Percentiles rank a stretch among this genome's conserved stretches.
phyloP scores from a whole-genome alignment of 2,888 invertebrate species.

The Tenthredo livida region DNA sequence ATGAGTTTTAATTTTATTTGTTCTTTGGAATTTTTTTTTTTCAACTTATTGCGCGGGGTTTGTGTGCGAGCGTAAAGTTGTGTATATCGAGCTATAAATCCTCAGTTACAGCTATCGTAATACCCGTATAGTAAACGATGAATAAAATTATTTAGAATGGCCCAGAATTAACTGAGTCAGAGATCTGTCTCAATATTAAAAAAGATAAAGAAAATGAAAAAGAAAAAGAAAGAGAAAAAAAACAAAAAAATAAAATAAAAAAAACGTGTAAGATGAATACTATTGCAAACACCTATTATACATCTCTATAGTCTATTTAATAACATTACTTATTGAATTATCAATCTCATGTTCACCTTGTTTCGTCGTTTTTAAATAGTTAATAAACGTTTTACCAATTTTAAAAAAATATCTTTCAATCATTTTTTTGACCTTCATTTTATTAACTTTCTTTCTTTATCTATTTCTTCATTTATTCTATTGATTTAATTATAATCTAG shows the following conservation, averaged over 20 bases:
- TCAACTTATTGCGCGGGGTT: neutral
- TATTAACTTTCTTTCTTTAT: neutral
- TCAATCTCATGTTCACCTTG: constrained; percentile 77
- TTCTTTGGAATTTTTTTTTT: neutral
- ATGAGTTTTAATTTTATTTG: neutral
- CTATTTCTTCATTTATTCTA: neutral
- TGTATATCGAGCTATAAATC: constrained; percentile 4
- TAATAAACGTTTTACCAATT: constrained; percentile 78
- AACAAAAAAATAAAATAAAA: constrained; percentile 44
- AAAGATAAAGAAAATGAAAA: neutral
- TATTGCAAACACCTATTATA: constrained; percentile 72
- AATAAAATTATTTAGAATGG: constrained; percentile 53
- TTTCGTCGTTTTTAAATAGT: constrained; percentile 78
- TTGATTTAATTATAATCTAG: neutral
- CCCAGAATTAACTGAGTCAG: constrained; percentile 64
- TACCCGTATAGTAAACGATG: constrained; percentile 55
- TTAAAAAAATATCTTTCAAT: constrained; percentile 61
- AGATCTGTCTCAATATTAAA: constrained; percentile 69
- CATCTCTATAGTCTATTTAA: constrained; percentile 78
- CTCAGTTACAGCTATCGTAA: constrained; percentile 23
- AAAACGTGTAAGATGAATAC: constrained; percentile 45
- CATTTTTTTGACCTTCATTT: constrained; percentile 6
- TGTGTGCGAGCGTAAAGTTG: neutral
- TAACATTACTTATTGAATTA: constrained; percentile 77
- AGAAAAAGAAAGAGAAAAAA: constrained; percentile 52